phyloP scores from a whole-genome alignment of 2,797 vertebrate species.

The Brotula barbata region DNA sequence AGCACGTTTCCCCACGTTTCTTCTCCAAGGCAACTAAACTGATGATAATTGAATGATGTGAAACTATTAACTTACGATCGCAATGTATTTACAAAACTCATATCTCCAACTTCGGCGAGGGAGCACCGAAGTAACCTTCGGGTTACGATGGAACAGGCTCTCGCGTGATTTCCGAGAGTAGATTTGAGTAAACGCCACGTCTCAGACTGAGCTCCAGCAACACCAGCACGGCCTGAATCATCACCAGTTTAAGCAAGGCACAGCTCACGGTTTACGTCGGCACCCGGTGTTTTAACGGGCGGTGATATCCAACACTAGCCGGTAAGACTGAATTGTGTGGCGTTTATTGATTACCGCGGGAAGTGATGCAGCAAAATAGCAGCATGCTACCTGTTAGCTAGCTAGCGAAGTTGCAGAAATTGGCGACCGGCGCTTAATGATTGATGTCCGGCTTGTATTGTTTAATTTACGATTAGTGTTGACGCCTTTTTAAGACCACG shows the following conservation, averaged over 20 bases:
- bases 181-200: constrained; percentile 74
- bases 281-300: constrained; percentile 1
- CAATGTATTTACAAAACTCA: no score
- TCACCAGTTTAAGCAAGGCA: not conserved
- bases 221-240: constrained; percentile 17
- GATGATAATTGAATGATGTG: no score
- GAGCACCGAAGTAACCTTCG: not conserved
- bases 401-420: constrained; percentile 16
- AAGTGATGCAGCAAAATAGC: constrained; percentile 25
- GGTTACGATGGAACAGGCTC: constrained; percentile 1
- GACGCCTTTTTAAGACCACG: not conserved
- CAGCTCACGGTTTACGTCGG: not conserved
- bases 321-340: constrained; percentile 18
- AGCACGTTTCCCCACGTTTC: not conserved
- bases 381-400: constrained; percentile 36
- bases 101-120: not conserved
- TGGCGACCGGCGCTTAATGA: constrained; percentile 1
- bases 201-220: constrained; percentile 50
- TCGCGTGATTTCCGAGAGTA: constrained; percentile 63
- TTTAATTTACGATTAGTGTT: constrained; percentile 27
- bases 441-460: constrained; percentile 18
- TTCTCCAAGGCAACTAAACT: no score
- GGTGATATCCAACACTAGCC: constrained; percentile 15
- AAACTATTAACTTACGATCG: no score
- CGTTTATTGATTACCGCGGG: not conserved